A percentile compares a stretch with the other conserved stretches of the same genome.
These are phyloP conservation scores for Scaptomyza polygonia DNA, from an alignment of 2,888 invertebrate genomes.

Conservation along the genomic window DNA sequence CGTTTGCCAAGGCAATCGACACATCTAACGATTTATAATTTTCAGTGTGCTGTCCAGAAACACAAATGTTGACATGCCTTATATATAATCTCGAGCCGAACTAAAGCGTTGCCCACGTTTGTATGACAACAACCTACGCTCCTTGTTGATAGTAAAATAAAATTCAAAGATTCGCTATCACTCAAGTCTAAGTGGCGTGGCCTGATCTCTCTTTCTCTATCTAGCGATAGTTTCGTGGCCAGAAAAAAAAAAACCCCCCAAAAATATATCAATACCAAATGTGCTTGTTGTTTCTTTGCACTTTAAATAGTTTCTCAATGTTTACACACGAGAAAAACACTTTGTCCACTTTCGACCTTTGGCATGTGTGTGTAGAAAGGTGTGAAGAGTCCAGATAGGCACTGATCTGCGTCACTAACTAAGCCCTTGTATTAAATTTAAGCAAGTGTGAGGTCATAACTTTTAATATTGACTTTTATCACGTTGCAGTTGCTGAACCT, in stretches of 20 bases:
- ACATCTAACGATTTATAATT: conserved; percentile 14
- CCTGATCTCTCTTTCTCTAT: neutral
- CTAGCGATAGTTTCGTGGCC: neutral
- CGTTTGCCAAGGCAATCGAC: neutral
- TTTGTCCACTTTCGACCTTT: conserved; percentile 18
- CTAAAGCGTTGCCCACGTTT: conserved; percentile 10
- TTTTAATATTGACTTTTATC: conserved; percentile 27
- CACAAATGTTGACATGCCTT: conserved; percentile 15
- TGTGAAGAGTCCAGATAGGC: conserved; percentile 37
- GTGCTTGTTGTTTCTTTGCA: conserved; percentile 34
- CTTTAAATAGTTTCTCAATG: conserved; percentile 54
- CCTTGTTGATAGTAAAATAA: conserved; percentile 1
- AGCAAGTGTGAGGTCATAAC: conserved; percentile 36
- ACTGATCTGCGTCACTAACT: neutral
- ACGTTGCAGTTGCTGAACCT: conserved; percentile 21
- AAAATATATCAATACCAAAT: conserved; percentile 9
- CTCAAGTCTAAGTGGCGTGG: conserved; percentile 44
- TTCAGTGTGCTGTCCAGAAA: neutral
- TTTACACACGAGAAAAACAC: conserved; percentile 39
- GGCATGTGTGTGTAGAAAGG: conserved; percentile 51
- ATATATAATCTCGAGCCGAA: conserved; percentile 28
- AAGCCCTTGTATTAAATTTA: neutral
- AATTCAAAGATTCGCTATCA: conserved; percentile 6
- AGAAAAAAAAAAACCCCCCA: neutral
- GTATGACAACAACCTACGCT: conserved; percentile 8